Conservation (phyloP, 2,888 invertebrate species). For the Microplitis manilae region DNA sequence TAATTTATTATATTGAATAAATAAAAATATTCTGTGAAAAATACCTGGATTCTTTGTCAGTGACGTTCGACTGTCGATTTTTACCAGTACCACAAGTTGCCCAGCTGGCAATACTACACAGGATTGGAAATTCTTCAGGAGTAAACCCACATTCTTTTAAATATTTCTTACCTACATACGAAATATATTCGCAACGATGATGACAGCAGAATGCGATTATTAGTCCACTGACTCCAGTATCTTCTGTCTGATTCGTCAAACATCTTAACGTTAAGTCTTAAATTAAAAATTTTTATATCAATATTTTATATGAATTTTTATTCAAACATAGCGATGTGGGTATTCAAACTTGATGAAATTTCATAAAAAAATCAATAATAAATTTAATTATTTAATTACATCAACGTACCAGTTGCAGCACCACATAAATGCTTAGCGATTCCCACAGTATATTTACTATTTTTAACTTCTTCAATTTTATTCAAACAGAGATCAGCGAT, state of each 20-base stretch:
- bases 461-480: slow-evolving; percentile 72
- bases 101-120: slow-evolving; percentile 91
- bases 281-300: slow-evolving; percentile 31
- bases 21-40: neutral
- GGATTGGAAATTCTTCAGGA: slow-evolving; percentile 79
- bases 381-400: too few relatives aligned
- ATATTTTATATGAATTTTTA: neutral
- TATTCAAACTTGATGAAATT: too few relatives aligned
- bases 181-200: slow-evolving; percentile 84
- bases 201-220: slow-evolving; percentile 93
- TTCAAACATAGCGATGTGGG: too few relatives aligned
- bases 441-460: slow-evolving; percentile 75
- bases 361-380: too few relatives aligned
- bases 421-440: slow-evolving; percentile 93
- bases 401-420: slow-evolving; percentile 82
- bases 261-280: slow-evolving; percentile 84
- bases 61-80: slow-evolving; percentile 70
- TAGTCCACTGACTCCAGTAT: slow-evolving; percentile 74
- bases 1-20: neutral
- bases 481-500: slow-evolving; percentile 84
- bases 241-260: slow-evolving; percentile 71
- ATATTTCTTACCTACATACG: slow-evolving; percentile 80
- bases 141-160: slow-evolving; percentile 75
- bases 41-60: neutral
- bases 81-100: slow-evolving; percentile 86